Evolutionary conservation across 2,113 vertebrate species (phyloP).

Genomic region (Seriola aureovittata): DNA sequence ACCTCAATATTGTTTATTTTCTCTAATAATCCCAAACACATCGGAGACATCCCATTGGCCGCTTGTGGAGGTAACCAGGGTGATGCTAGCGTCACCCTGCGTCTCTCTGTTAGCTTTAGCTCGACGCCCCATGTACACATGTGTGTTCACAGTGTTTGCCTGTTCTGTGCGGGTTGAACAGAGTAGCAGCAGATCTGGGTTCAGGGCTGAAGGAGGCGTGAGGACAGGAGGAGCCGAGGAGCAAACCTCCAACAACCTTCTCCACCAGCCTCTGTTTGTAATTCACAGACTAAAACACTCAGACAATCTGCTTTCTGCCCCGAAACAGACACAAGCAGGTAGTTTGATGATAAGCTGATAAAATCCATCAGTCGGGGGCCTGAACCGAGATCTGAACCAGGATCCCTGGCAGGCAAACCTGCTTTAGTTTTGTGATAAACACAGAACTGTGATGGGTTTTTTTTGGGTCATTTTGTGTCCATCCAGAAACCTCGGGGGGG

Average conservation of each 20-base stretch:
- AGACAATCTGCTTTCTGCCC: not conserved
- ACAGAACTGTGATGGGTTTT: too few relatives aligned
- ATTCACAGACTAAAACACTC: not conserved
- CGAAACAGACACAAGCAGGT: not conserved
- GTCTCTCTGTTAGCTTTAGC: too few relatives aligned
- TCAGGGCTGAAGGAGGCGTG: not conserved
- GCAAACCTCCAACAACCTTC: not conserved
- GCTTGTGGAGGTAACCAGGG: too few relatives aligned
- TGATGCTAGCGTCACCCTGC: too few relatives aligned
- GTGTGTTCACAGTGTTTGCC: too few relatives aligned
- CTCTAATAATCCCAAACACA: too few relatives aligned
- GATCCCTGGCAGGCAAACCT: not conserved
- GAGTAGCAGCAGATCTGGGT: too few relatives aligned
- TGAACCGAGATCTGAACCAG: not conserved
- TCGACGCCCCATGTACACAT: too few relatives aligned
- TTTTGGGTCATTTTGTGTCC: not conserved
- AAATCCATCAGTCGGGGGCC: not conserved
- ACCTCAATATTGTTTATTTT: too few relatives aligned
- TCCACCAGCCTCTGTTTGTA: not conserved
- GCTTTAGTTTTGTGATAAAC: not conserved
- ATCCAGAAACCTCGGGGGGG: not conserved
- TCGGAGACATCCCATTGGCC: too few relatives aligned
- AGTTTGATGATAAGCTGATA: constrained; percentile 24
- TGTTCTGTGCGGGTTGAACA: too few relatives aligned
- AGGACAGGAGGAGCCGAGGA: not conserved